Conservation (phyloP, 1,140 invertebrate genomes). For the Drosophila lacteicornis region DNA sequence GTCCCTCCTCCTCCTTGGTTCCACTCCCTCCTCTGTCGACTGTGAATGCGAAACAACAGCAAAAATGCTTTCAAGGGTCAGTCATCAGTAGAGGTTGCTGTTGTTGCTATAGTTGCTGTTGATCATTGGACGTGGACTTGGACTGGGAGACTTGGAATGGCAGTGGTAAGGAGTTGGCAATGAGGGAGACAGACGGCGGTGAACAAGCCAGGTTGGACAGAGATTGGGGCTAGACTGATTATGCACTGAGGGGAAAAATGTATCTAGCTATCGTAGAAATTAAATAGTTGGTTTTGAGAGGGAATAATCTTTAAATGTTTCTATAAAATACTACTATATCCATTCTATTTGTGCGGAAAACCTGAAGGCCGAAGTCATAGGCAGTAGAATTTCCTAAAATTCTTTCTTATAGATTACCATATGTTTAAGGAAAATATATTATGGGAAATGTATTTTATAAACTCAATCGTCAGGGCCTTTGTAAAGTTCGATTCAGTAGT, state of each 20-base stretch:
- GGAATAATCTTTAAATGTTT: no score
- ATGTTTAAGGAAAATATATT: no score
- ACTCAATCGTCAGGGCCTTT: no score
- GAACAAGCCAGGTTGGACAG: conserved; percentile 22
- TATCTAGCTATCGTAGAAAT: no score
- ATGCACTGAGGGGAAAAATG: conserved; percentile 2
- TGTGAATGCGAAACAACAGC: conserved; percentile 64
- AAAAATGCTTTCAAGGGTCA: conserved; percentile 74
- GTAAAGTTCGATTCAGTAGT: no score
- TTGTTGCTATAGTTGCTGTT: conserved; percentile 57
- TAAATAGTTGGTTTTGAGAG: no score
- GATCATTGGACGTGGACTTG: conserved; percentile 49
- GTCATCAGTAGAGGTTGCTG: conserved; percentile 55
- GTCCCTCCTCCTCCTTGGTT: conserved; percentile 5
- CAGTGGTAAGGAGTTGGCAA: conserved; percentile 12
- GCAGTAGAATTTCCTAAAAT: no score
- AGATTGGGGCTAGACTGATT: conserved; percentile 25
- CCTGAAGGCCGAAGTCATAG: no score
- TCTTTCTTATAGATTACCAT: no score
- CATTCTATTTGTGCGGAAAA: no score
- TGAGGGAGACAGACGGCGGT: conserved; percentile 24
- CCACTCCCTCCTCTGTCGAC: not conserved
- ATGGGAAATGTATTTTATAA: no score
- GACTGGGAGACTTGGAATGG: conserved; percentile 1
- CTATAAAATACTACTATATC: no score